Evolutionary conservation across 2,113 vertebrate genomes (phyloP).

Genomic region (Forbesichthys agassizii): DNA sequence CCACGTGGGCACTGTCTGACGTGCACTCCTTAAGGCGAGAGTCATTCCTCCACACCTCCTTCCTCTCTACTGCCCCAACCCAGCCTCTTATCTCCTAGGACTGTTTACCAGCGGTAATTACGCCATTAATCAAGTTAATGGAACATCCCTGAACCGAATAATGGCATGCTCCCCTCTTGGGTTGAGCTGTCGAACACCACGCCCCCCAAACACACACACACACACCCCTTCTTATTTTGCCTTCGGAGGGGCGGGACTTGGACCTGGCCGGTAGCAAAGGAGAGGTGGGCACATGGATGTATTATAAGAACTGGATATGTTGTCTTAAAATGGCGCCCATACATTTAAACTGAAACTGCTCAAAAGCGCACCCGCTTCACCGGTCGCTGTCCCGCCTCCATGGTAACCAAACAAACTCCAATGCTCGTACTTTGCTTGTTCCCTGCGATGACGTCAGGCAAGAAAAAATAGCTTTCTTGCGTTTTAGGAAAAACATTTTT

Average conservation of each 20-base stretch:
- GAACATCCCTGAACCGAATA: conserved; percentile 53
- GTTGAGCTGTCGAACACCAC: conserved; percentile 7
- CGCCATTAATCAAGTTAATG: conserved; percentile 73
- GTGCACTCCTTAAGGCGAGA: not conserved
- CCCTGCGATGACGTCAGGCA: too few species aligned
- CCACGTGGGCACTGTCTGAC: not conserved
- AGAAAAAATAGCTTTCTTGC: too few species aligned
- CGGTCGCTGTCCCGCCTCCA: too few species aligned
- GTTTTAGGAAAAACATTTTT: too few species aligned
- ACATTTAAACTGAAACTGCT: too few species aligned
- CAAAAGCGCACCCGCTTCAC: too few species aligned
- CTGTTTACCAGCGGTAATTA: conserved; percentile 69
- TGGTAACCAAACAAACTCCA: too few species aligned
- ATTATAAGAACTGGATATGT: too few species aligned
- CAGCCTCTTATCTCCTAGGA: conserved; percentile 47
- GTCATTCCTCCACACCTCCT: not conserved
- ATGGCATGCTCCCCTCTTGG: conserved; percentile 45
- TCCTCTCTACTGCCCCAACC: conserved; percentile 6
- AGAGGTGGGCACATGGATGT: conserved; percentile 3
- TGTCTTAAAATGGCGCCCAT: too few species aligned
- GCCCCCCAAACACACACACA: conserved; percentile 2
- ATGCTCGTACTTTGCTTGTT: too few species aligned
- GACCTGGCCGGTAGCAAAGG: conserved; percentile 25
- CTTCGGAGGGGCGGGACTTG: conserved; percentile 31
- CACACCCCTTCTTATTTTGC: not conserved